A percentile compares a stretch with the other conserved stretches of the same genome.
Conservation (phyloP, 1,140 invertebrate genomes). For the Thrips palmi region DNA sequence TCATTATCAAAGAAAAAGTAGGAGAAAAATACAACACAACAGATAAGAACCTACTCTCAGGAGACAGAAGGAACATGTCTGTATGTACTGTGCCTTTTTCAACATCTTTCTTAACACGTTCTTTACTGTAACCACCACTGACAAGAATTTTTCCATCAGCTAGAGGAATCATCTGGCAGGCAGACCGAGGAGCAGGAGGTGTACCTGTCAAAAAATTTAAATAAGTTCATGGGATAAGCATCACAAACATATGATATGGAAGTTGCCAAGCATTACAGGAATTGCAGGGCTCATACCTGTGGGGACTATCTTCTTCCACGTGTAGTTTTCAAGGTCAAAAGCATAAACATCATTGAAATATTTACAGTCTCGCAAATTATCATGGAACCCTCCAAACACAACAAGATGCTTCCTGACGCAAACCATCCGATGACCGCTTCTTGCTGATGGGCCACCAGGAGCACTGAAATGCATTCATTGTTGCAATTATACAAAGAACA, state of each 20-base stretch:
- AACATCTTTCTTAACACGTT: constrained; percentile 56
- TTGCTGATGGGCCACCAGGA: constrained; percentile 55
- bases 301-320: constrained; percentile 58
- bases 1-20: background rate
- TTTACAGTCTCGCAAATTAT: constrained; percentile 70
- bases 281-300: constrained; percentile 25
- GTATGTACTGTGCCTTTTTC: constrained; percentile 64
- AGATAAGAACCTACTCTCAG: constrained; percentile 37
- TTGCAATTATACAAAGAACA: background rate
- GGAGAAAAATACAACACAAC: background rate
- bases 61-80: constrained; percentile 60
- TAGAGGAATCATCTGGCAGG: constrained; percentile 43
- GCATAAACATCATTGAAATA: constrained; percentile 79
- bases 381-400: constrained; percentile 83
- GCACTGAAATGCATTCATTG: constrained; percentile 23
- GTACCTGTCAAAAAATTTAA: constrained; percentile 21
- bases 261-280: background rate
- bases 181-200: constrained; percentile 50
- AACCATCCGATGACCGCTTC: constrained; percentile 83
- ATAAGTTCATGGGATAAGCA: background rate
- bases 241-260: background rate
- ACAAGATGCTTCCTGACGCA: constrained; percentile 58
- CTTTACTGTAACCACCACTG: constrained; percentile 76
- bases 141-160: constrained; percentile 47
- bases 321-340: constrained; percentile 63